phyloP scores from a whole-genome alignment of 2,797 vertebrate species.

The Urocyon cinereoargenteus region DNA sequence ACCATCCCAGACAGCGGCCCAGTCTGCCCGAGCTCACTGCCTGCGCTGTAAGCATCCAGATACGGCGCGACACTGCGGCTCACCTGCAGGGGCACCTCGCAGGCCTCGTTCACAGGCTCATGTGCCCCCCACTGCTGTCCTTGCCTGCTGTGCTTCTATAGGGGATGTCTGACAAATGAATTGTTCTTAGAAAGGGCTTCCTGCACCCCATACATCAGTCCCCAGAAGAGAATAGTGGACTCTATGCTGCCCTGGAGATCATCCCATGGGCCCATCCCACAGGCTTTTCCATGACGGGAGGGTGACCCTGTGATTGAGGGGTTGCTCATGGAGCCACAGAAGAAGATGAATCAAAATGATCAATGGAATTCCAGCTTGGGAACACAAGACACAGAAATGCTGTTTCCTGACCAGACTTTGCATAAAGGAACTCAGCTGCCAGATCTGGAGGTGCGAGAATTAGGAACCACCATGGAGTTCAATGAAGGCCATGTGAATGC shows the following conservation, averaged over 20 bases:
- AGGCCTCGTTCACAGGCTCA: neutral
- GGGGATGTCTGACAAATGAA: neutral
- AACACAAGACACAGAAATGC: too few relatives aligned
- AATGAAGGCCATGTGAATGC: neutral
- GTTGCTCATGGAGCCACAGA: fast-evolving
- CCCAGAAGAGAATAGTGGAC: neutral
- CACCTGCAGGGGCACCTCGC: neutral
- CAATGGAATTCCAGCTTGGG: too few relatives aligned
- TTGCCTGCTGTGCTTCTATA: too few relatives aligned
- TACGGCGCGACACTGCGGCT: neutral
- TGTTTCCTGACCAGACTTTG: neutral
- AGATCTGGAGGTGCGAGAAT: neutral
- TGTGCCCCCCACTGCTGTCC: fast-evolving
- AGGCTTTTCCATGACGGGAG: neutral
- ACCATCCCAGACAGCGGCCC: constrained; percentile 64
- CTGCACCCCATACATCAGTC: neutral
- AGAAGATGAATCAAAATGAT: neutral
- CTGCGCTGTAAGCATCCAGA: constrained; percentile 4
- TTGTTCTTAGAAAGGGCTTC: neutral
- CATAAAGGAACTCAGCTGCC: neutral
- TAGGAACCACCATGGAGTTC: too few relatives aligned
- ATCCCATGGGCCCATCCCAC: neutral
- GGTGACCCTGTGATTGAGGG: neutral
- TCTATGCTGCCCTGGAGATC: neutral
- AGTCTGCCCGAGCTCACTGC: constrained; percentile 44